Evolutionary conservation across 1,140 invertebrate genomes (phyloP).

Genomic region (Phthorimaea operculella): DNA sequence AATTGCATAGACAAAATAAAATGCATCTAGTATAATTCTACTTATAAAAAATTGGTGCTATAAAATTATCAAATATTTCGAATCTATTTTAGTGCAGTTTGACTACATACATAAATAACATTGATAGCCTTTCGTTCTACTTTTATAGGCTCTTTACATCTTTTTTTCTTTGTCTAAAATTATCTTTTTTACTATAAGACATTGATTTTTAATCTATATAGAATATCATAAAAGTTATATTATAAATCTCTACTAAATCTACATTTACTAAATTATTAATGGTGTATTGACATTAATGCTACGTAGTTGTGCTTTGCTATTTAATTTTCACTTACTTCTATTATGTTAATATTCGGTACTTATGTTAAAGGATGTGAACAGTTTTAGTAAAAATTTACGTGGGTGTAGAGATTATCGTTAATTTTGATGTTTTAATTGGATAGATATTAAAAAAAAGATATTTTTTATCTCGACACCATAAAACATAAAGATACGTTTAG

Average conservation of each 20-base stretch:
- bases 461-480: too few relatives aligned
- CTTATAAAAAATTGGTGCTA: not conserved
- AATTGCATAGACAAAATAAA: conserved; percentile 5
- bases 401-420: too few relatives aligned
- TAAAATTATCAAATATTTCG: conserved; percentile 4
- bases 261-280: not conserved
- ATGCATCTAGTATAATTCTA: conserved; percentile 1
- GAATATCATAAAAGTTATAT: conserved; percentile 1
- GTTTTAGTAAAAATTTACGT: not conserved
- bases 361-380: not conserved
- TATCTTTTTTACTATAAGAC: not conserved
- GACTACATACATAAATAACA: conserved; percentile 1
- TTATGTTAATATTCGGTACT: not conserved
- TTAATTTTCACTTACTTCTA: not conserved
- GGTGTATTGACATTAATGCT: not conserved
- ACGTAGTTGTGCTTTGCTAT: too few relatives aligned
- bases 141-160: not conserved
- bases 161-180: not conserved
- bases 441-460: too few relatives aligned
- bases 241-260: not conserved
- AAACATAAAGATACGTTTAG: too few relatives aligned
- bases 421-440: too few relatives aligned
- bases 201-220: not conserved
- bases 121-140: not conserved
- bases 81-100: conserved; percentile 2